Conservation (phyloP, 1,140 invertebrate genomes). For the Thaumetopoea pityocampa region DNA sequence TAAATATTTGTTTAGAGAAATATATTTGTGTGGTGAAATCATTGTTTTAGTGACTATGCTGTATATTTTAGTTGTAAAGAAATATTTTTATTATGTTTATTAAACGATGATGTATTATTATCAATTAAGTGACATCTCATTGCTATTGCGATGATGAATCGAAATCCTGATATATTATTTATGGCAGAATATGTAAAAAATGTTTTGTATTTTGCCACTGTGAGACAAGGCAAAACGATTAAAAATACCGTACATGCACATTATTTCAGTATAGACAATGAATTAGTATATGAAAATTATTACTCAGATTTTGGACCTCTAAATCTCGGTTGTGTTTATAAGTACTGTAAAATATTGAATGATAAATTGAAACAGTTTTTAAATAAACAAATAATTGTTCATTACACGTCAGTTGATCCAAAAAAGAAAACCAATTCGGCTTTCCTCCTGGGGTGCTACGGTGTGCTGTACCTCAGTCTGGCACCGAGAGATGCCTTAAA, state of each 20-base stretch:
- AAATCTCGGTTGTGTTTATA: constrained; percentile 95
- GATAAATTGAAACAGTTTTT: constrained; percentile 66
- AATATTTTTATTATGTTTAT: constrained; percentile 14
- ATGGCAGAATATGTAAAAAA: constrained; percentile 66
- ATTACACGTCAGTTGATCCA: constrained; percentile 89
- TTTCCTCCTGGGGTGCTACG: constrained; percentile 91
- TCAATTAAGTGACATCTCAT: constrained; percentile 13
- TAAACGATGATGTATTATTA: constrained; percentile 25
- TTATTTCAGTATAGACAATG: constrained; percentile 94
- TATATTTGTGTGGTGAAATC: constrained; percentile 34
- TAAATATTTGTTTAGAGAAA: constrained; percentile 27
- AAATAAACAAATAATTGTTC: constrained; percentile 57
- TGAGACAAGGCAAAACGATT: constrained; percentile 69
- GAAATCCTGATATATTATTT: constrained; percentile 55
- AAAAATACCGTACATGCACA: constrained; percentile 88
- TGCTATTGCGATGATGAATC: constrained; percentile 36
- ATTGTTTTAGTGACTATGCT: constrained; percentile 25
- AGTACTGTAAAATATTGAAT: constrained; percentile 94
- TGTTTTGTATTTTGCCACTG: constrained; percentile 62
- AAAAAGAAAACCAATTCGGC: constrained; percentile 86
- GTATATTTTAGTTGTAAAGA: constrained; percentile 21
- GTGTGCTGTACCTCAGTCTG: constrained; percentile 92
- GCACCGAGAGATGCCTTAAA: constrained; percentile 90
- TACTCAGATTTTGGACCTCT: constrained; percentile 97
- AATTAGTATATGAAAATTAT: constrained; percentile 96